Percentiles rank a stretch among this genome's conserved stretches.
Evolutionary conservation across 2,113 vertebrate genomes (phyloP).

Genomic region (Grammomys surdaster): DNA sequence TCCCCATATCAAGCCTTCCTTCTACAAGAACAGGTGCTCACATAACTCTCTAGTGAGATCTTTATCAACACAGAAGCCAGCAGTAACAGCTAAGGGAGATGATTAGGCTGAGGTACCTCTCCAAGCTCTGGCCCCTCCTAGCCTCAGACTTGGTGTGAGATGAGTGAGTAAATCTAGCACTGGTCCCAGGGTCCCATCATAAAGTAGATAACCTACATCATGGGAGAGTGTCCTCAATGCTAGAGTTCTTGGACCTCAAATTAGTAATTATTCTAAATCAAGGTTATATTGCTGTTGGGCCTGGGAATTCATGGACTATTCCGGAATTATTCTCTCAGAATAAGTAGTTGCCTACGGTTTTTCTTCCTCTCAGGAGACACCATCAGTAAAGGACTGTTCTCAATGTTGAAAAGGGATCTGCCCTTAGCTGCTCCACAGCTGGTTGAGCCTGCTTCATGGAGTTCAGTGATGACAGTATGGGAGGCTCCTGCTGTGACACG

Average conservation of each 20-base stretch:
- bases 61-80: not conserved
- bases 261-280: not conserved
- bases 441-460: no score
- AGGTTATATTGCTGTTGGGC: not conserved
- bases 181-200: fast-evolving
- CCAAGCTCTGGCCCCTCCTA: not conserved
- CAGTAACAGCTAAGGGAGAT: no score
- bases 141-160: not conserved
- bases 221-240: not conserved
- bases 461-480: fast-evolving
- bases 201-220: fast-evolving
- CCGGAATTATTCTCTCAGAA: not conserved
- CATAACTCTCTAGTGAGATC: not conserved
- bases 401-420: fast-evolving
- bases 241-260: no score
- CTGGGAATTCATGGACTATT: not conserved
- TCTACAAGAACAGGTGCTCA: not conserved
- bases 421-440: fast-evolving
- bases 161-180: fast-evolving
- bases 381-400: not conserved
- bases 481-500: fast-evolving
- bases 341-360: not conserved
- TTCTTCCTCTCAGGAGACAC: fast-evolving
- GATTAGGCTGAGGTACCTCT: fast-evolving
- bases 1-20: not conserved